These are phyloP conservation scores for Elaphurus davidianus DNA, from an alignment of 2,113 vertebrate genomes.

Conservation along the genomic window DNA sequence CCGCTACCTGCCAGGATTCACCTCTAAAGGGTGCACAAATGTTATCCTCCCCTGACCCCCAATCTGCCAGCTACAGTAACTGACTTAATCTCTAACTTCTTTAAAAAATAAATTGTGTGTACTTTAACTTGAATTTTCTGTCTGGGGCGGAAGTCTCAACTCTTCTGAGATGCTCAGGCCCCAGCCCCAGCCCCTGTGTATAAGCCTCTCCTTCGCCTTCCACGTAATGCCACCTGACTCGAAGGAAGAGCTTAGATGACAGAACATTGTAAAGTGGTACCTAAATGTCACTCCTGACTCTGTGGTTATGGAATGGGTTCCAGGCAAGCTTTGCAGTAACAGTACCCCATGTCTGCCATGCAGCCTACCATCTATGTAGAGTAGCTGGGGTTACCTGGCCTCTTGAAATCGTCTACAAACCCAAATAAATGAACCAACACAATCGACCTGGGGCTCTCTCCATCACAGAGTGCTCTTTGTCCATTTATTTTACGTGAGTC, in stretches of 20 bases:
- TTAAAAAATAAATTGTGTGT: background rate
- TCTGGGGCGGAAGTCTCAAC: background rate
- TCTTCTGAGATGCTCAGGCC: background rate
- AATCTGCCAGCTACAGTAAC: background rate
- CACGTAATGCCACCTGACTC: background rate
- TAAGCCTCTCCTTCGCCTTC: background rate
- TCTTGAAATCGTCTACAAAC: background rate
- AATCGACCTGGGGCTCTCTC: background rate
- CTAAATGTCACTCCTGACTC: background rate
- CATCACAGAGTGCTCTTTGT: slow-evolving; percentile 64
- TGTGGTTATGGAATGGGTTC: background rate
- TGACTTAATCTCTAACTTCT: background rate
- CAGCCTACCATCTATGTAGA: background rate
- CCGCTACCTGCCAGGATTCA: no score
- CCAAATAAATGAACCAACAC: slow-evolving; percentile 48
- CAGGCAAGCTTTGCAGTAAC: no score
- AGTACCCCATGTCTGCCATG: accelerated
- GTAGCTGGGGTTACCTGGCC: background rate
- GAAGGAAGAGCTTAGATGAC: accelerated
- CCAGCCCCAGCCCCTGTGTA: accelerated
- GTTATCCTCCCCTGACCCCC: no score
- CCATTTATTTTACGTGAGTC: slow-evolving; percentile 56
- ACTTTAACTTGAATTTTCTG: background rate
- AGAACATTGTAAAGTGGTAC: background rate
- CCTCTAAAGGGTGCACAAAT: background rate